Evolutionary conservation across 2,113 vertebrate genomes (phyloP), one percentile per base, ranked within the genome.

Genomic region (Ornithorhynchus anatinus): DNA sequence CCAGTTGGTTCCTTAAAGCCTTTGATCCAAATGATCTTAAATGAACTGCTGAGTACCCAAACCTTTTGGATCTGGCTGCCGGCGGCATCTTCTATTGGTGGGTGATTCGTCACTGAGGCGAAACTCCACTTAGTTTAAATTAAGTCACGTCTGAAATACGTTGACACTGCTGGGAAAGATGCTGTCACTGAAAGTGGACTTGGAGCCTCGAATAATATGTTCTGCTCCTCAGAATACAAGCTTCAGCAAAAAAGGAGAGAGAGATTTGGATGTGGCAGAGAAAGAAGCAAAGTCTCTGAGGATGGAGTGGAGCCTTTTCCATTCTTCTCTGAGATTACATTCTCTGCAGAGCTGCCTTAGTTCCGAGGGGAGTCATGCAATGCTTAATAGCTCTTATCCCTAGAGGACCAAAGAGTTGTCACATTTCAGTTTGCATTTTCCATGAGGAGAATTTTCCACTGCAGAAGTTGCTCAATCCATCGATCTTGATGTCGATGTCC

Each of bases 81-180:
- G n/a, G n/a, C n/a, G 59, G 22, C 62, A 57, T 45, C 72, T 77
- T 63, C 67, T 79, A 39, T 66, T 77, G 59, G 51, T 50, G 56
- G 45, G 19, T 65, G 72, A 86, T 84, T 82, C 85, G 85, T 85
- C 64, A 64, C 60, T 60, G 1, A 0, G 27, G 31, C 71, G 42
- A 69, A 82, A 69, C 77, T 36, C 67, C 50, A 25, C 42, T 74
- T 76, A 9, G 16, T 73, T 79, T 69, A 66, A 75, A 53, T 23
- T 29, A 43, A 83, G 65, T 69, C 38, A 25, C n/a, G 7, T n/a
- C 31, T 15, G 50, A 40, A 48, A 48, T 4, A 58, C 59, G 65
- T 66, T 66, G 59, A 43, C 72, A 80, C 25, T 60, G 44, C 11
- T 29, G 40, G 16, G 59, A 69, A 69, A 50, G 7, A 13, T 4